Evolutionary conservation across 2,797 vertebrate species (phyloP).

Genomic region (Lindbergichthys nudifrons): DNA sequence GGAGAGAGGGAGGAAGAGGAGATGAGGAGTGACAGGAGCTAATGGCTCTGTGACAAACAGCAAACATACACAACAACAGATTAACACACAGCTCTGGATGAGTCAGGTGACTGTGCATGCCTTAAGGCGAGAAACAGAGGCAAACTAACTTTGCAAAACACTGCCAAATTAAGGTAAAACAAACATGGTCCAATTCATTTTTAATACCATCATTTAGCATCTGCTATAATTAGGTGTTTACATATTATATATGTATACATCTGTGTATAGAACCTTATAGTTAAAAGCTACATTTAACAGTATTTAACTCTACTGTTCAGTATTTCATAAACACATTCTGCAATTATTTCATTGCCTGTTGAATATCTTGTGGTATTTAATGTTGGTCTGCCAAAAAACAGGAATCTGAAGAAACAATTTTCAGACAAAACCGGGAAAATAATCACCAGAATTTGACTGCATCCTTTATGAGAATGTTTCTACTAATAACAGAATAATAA

Average conservation of each 20-base stretch:
- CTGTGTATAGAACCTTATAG: too few species aligned
- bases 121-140: not conserved
- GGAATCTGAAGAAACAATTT: not conserved
- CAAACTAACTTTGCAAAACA: not conserved
- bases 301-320: too few species aligned
- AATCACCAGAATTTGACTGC: not conserved
- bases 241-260: too few species aligned
- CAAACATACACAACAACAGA: slow-evolving; percentile 9
- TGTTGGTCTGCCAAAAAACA: not conserved
- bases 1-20: slow-evolving; percentile 3
- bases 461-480: not conserved
- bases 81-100: not conserved
- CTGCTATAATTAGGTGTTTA: too few species aligned
- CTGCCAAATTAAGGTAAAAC: too few species aligned
- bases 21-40: slow-evolving; percentile 29
- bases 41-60: slow-evolving; percentile 7
- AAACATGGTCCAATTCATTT: too few species aligned
- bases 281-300: too few species aligned
- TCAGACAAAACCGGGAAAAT: not conserved
- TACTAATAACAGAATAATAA: not conserved
- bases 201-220: too few species aligned
- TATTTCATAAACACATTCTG: too few species aligned
- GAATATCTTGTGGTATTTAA: too few species aligned
- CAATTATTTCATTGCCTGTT: too few species aligned
- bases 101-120: not conserved